These are phyloP conservation scores for Trematocara marginatum DNA, from an alignment of 2,113 vertebrate species.

Conservation along the genomic window DNA sequence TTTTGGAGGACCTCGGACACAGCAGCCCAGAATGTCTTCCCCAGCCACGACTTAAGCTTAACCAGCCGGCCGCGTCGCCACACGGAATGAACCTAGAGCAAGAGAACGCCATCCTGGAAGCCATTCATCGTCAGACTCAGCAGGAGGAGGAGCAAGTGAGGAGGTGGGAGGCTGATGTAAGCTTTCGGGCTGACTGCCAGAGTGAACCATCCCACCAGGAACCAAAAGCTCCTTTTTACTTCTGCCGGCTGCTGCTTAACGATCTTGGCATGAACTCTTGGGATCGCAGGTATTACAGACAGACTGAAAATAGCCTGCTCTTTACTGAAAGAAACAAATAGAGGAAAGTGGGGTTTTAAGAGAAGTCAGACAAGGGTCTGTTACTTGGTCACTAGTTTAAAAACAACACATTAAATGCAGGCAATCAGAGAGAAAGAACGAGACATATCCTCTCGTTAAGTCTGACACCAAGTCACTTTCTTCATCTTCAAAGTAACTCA, in stretches of 20 bases:
- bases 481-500: slow-evolving; percentile 19
- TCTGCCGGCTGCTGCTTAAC: slow-evolving; percentile 88
- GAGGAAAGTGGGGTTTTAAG: not conserved
- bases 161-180: slow-evolving; percentile 61
- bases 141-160: slow-evolving; percentile 80
- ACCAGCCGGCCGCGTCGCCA: slow-evolving; percentile 83
- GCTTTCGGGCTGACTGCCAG: slow-evolving; percentile 71
- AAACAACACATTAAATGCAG: not conserved
- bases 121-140: slow-evolving; percentile 78
- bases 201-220: slow-evolving; percentile 76
- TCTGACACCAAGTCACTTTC: not conserved
- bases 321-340: not conserved
- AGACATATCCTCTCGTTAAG: not conserved
- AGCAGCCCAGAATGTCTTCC: slow-evolving; percentile 90
- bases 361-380: not conserved
- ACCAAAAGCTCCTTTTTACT: slow-evolving; percentile 89
- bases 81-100: slow-evolving; percentile 83
- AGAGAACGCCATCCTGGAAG: slow-evolving; percentile 79
- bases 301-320: not conserved
- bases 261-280: slow-evolving; percentile 98
- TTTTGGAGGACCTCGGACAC: slow-evolving; percentile 83
- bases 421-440: accelerated
- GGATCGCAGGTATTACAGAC: slow-evolving; percentile 85
- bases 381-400: not conserved
- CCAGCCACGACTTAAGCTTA: slow-evolving; percentile 80